Percentiles rank a stretch among this genome's conserved stretches.
These are phyloP conservation scores for Eubasilissa splendida DNA, from an alignment of 2,888 invertebrate species.

Conservation along the genomic window DNA sequence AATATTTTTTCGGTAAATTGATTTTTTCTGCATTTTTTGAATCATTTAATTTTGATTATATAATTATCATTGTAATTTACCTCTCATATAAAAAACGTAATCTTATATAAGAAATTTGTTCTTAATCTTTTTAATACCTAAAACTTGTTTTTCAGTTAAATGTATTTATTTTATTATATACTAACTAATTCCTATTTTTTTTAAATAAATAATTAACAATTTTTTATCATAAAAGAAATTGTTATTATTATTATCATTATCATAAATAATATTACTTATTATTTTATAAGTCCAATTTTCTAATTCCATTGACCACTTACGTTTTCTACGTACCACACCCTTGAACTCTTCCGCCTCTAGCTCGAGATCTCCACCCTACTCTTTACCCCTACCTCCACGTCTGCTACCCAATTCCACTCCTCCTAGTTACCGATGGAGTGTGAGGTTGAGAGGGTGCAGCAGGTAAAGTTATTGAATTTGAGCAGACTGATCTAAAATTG, in stretches of 20 bases:
- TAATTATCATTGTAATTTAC: too few relatives aligned
- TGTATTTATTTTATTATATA: too few relatives aligned
- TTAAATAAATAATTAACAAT: not conserved
- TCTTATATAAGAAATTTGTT: too few relatives aligned
- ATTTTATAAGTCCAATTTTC: not conserved
- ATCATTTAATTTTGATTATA: too few relatives aligned
- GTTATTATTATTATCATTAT: too few relatives aligned
- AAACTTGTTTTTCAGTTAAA: too few relatives aligned
- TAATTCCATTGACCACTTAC: not conserved
- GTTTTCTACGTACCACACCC: slow-evolving; percentile 2
- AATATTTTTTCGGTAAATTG: too few relatives aligned
- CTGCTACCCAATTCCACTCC: not conserved
- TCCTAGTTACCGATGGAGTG: slow-evolving; percentile 15
- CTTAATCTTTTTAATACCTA: too few relatives aligned
- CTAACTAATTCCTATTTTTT: too few relatives aligned
- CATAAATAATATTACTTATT: not conserved
- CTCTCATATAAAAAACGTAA: too few relatives aligned
- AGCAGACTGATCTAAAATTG: slow-evolving; percentile 32
- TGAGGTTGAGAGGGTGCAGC: slow-evolving; percentile 12
- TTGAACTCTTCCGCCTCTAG: not conserved
- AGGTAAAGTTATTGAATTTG: slow-evolving; percentile 34
- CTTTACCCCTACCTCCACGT: not conserved
- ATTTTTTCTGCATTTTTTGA: too few relatives aligned
- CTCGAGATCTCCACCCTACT: not conserved
- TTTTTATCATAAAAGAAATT: not conserved